Conservation (phyloP, 2,888 invertebrate genomes). For the Marronus borbonicus region DNA sequence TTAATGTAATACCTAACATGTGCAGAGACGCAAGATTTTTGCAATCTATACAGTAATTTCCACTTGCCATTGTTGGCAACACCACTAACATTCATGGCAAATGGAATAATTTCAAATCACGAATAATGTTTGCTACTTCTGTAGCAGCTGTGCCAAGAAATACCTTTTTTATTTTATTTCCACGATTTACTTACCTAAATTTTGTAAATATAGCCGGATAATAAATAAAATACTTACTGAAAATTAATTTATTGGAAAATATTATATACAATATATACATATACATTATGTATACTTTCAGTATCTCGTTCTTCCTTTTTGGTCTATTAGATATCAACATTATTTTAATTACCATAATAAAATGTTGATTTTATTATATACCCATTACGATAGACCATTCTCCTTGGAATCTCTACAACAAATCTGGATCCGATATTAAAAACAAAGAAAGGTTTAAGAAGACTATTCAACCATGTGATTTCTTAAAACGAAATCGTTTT, state of each 20-base stretch:
- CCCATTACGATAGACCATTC: conserved; percentile 17
- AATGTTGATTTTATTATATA: conserved; percentile 15
- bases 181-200: too few species aligned
- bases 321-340: neutral
- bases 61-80: too few species aligned
- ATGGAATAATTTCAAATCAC: too few species aligned
- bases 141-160: too few species aligned
- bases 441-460: conserved; percentile 27
- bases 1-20: too few species aligned
- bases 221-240: neutral
- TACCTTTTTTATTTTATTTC: too few species aligned
- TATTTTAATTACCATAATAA: conserved; percentile 23
- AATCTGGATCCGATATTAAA: conserved; percentile 39
- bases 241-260: conserved; percentile 47
- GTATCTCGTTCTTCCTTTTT: conserved; percentile 15
- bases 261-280: conserved; percentile 46
- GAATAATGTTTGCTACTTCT: too few species aligned
- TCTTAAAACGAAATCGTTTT: conserved; percentile 45
- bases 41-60: too few species aligned
- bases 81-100: too few species aligned
- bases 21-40: too few species aligned
- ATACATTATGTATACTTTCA: conserved; percentile 23
- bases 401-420: conserved; percentile 42
- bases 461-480: conserved; percentile 44
- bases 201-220: neutral